Percentiles rank a stretch among this genome's conserved stretches.
Evolutionary conservation across 2,888 invertebrate genomes (phyloP).

Genomic region (Colostygia pectinataria): DNA sequence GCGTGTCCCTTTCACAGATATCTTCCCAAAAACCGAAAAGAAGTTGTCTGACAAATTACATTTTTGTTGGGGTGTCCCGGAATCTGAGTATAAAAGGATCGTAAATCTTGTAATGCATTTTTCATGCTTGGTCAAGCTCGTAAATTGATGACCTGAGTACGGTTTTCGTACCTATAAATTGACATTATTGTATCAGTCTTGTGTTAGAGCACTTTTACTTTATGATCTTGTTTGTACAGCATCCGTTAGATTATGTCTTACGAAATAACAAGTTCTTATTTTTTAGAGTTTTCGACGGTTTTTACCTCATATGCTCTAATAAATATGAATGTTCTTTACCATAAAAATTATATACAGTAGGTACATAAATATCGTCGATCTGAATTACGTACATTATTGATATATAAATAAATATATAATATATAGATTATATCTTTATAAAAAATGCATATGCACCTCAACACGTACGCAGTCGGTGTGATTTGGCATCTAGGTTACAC

Average conservation of each 20-base stretch:
- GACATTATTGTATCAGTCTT: constrained; percentile 21
- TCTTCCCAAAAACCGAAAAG: constrained; percentile 40
- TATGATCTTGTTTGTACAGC: constrained; percentile 16
- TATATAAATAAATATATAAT: too few relatives aligned
- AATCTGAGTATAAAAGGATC: constrained; percentile 58
- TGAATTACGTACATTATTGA: too few relatives aligned
- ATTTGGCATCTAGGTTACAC: too few relatives aligned
- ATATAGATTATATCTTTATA: too few relatives aligned
- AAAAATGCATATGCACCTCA: too few relatives aligned
- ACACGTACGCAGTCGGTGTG: too few relatives aligned
- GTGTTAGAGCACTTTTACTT: constrained; percentile 15
- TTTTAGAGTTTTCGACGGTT: neutral
- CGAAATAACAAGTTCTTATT: constrained; percentile 5
- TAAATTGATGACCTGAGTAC: constrained; percentile 50
- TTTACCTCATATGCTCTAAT: constrained; percentile 1
- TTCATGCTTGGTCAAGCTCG: constrained; percentile 61
- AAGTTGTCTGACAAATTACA: constrained; percentile 57
- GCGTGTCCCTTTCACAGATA: constrained; percentile 42
- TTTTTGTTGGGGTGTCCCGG: constrained; percentile 56
- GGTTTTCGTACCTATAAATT: constrained; percentile 35
- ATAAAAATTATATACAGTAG: too few relatives aligned
- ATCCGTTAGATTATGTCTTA: constrained; percentile 1
- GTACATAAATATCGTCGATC: too few relatives aligned
- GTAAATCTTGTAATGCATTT: constrained; percentile 64
- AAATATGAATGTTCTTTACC: too few relatives aligned